phyloP scores from a whole-genome alignment of 2,888 invertebrate genomes.

The Callinectes sapidus region DNA sequence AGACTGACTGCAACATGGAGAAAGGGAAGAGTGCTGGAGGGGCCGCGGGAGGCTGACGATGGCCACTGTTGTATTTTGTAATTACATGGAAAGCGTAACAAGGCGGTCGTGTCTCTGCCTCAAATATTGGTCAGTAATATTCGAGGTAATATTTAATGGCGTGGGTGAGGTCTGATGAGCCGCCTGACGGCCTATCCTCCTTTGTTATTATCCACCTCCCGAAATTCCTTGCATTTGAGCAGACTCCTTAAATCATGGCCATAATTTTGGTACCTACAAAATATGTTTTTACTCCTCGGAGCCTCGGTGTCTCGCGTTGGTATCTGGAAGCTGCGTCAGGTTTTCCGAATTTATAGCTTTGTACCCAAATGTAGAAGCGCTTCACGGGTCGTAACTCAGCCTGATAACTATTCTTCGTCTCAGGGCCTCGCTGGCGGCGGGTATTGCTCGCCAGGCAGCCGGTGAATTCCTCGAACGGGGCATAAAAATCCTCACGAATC shows the following conservation, averaged over 20 bases:
- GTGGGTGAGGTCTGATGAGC: constrained; percentile 42
- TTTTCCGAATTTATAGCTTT: constrained; percentile 36
- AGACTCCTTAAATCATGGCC: constrained; percentile 36
- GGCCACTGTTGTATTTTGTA: constrained; percentile 47
- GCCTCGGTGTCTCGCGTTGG: constrained; percentile 26
- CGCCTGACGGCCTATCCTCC: constrained; percentile 5
- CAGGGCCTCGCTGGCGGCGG: constrained; percentile 22
- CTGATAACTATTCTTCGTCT: constrained; percentile 37
- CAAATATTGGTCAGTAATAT: constrained; percentile 54
- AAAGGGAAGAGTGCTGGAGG: background rate
- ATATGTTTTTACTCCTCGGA: constrained; percentile 37
- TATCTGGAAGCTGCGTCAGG: constrained; percentile 37
- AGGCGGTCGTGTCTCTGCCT: constrained; percentile 37
- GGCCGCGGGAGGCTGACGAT: constrained; percentile 16
- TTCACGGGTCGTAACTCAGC: constrained; percentile 37
- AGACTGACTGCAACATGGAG: background rate
- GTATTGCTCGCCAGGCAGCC: constrained; percentile 27
- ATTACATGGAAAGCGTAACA: constrained; percentile 47
- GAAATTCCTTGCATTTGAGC: constrained; percentile 34
- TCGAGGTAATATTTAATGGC: constrained; percentile 27
- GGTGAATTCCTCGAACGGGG: constrained; percentile 24
- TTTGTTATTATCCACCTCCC: constrained; percentile 39
- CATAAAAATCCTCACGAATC: constrained; percentile 28
- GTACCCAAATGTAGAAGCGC: constrained; percentile 35
- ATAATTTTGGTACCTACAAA: constrained; percentile 37